Conservation (phyloP, 2,797 vertebrate genomes). For the Yasuhikotakia modesta region DNA sequence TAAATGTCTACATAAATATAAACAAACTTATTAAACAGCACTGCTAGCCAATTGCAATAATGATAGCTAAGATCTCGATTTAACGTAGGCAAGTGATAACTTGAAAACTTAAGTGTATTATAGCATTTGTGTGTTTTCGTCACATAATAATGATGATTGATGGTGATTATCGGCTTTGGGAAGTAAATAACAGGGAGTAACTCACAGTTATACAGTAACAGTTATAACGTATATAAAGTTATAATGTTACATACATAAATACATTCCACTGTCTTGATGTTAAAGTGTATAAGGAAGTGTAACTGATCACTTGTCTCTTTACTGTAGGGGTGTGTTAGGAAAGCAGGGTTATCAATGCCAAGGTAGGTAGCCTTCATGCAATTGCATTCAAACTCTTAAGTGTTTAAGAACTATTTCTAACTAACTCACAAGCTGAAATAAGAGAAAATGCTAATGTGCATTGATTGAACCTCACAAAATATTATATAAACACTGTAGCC, state of each 20-base stretch:
- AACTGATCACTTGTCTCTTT: not conserved
- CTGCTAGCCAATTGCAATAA: too few relatives aligned
- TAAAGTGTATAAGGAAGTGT: not conserved
- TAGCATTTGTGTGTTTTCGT: not conserved
- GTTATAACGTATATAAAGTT: too few relatives aligned
- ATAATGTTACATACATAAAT: not conserved
- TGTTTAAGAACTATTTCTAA: too few relatives aligned
- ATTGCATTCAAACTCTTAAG: too few relatives aligned
- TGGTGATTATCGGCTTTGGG: not conserved
- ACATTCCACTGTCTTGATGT: too few relatives aligned
- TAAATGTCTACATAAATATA: not conserved
- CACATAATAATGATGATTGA: not conserved
- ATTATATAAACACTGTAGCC: not conserved
- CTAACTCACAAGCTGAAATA: not conserved
- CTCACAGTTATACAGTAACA: not conserved
- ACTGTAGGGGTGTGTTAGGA: conserved; percentile 91
- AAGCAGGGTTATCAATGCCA: conserved; percentile 97
- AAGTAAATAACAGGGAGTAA: not conserved
- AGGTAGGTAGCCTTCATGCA: conserved; percentile 74
- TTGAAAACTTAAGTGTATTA: not conserved
- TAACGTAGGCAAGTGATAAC: too few relatives aligned
- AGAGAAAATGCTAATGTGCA: not conserved
- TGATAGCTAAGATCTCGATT: too few relatives aligned
- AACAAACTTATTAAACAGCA: too few relatives aligned
- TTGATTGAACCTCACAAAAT: conserved; percentile 8